These are phyloP conservation scores for Tachystola acroxantha DNA, from an alignment of 2,888 invertebrate genomes.

Conservation along the genomic window DNA sequence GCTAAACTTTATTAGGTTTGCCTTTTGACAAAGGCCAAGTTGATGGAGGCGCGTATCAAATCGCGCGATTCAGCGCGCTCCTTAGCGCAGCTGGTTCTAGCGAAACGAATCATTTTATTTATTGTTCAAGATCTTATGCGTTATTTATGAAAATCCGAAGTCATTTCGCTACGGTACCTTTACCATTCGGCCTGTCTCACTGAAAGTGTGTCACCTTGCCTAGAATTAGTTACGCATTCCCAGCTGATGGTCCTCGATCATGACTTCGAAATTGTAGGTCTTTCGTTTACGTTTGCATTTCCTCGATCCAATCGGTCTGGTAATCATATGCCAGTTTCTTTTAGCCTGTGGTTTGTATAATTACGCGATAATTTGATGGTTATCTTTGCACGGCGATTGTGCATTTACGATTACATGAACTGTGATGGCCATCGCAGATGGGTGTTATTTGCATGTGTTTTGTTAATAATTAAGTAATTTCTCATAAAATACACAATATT, in stretches of 20 bases:
- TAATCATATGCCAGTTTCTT: slow-evolving; percentile 9
- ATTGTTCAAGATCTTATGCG: slow-evolving; percentile 65
- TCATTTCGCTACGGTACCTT: slow-evolving; percentile 51
- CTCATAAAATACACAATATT: slow-evolving; percentile 21
- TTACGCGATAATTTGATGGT: slow-evolving; percentile 11
- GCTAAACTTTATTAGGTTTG: slow-evolving; percentile 71
- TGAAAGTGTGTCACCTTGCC: slow-evolving; percentile 71
- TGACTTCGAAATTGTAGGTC: slow-evolving; percentile 27
- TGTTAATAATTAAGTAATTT: slow-evolving; percentile 24
- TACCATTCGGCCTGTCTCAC: slow-evolving; percentile 35
- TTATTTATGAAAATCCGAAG: slow-evolving; percentile 70
- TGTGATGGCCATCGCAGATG: too few species aligned
- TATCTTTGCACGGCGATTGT: slow-evolving; percentile 6
- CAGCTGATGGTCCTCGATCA: slow-evolving; percentile 45
- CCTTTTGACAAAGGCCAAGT: slow-evolving; percentile 67
- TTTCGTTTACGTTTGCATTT: slow-evolving; percentile 25
- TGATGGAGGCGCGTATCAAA: slow-evolving; percentile 77
- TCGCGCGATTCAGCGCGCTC: slow-evolving; percentile 65
- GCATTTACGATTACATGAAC: slow-evolving; percentile 8
- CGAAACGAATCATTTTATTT: slow-evolving; percentile 71
- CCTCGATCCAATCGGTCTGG: slow-evolving; percentile 21
- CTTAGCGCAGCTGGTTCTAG: slow-evolving; percentile 72
- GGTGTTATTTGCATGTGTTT: slow-evolving; percentile 9
- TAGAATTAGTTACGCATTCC: slow-evolving; percentile 62
- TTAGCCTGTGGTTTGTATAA: slow-evolving; percentile 9